phyloP scores from a whole-genome alignment of 2,888 invertebrate species.

The Listrodromus nycthemerus region DNA sequence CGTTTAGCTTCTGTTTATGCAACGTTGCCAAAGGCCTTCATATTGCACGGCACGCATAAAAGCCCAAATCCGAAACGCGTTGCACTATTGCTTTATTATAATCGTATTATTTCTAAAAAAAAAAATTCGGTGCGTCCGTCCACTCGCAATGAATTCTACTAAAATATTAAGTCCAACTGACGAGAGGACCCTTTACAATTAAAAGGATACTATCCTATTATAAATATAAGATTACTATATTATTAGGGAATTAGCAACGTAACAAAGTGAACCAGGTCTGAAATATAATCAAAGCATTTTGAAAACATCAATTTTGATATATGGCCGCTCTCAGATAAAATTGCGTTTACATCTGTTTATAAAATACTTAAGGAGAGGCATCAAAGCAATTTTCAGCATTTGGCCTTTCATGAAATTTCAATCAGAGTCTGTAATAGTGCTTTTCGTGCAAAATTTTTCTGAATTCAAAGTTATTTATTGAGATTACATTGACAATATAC shows the following conservation, averaged over 20 bases:
- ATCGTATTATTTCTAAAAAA: not conserved
- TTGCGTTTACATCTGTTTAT: not conserved
- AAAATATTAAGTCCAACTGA: not conserved
- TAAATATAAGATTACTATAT: not conserved
- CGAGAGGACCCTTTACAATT: not conserved
- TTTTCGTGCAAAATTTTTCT: not conserved
- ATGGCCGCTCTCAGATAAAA: too few relatives aligned
- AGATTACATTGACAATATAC: not conserved
- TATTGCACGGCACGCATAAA: not conserved
- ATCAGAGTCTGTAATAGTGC: too few relatives aligned
- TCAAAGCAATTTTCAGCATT: not conserved
- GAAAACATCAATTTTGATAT: not conserved
- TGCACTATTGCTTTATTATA: not conserved
- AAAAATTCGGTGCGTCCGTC: not conserved
- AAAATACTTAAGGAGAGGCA: not conserved
- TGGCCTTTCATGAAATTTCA: not conserved
- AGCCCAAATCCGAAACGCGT: not conserved
- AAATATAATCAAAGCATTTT: not conserved
- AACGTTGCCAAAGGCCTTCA: not conserved
- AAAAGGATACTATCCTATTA: not conserved
- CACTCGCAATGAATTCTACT: not conserved
- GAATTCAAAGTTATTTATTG: not conserved
- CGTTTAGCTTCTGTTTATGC: not conserved
- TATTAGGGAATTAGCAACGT: not conserved
- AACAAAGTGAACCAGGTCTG: not conserved